phyloP scores from a whole-genome alignment of 2,888 invertebrate species.

The Bimastos eiseni region DNA sequence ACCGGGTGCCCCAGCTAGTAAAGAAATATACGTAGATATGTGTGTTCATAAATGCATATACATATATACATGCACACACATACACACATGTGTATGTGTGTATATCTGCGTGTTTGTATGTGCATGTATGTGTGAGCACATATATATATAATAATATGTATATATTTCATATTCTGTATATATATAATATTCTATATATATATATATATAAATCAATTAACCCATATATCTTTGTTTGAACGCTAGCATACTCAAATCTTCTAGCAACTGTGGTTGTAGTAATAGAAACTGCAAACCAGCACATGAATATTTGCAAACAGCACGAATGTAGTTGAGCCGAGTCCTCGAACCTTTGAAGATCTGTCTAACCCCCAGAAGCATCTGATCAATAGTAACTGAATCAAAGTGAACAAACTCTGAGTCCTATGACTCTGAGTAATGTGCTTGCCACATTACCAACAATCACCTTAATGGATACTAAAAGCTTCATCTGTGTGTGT shows the following conservation, averaged over 20 bases:
- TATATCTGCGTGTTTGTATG: too few species aligned
- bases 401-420: neutral
- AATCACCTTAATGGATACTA: neutral
- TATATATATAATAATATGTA: neutral
- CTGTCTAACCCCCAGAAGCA: neutral
- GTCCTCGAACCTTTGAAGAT: neutral
- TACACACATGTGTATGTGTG: neutral
- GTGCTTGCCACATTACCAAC: neutral
- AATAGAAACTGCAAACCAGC: neutral
- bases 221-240: neutral
- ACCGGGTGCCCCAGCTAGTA: too few species aligned
- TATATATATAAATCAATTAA: neutral
- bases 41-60: too few species aligned
- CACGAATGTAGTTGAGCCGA: neutral
- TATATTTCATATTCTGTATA: neutral
- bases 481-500: too few species aligned
- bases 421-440: neutral
- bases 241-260: neutral
- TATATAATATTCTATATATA: neutral
- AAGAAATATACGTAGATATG: too few species aligned
- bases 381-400: neutral
- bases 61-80: neutral
- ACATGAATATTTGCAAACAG: conserved; percentile 13
- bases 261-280: conserved; percentile 4
- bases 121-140: neutral